Percentiles rank a stretch among this genome's conserved stretches.
Conservation (phyloP, 2,113 vertebrate species). For the Oceanites oceanicus region DNA sequence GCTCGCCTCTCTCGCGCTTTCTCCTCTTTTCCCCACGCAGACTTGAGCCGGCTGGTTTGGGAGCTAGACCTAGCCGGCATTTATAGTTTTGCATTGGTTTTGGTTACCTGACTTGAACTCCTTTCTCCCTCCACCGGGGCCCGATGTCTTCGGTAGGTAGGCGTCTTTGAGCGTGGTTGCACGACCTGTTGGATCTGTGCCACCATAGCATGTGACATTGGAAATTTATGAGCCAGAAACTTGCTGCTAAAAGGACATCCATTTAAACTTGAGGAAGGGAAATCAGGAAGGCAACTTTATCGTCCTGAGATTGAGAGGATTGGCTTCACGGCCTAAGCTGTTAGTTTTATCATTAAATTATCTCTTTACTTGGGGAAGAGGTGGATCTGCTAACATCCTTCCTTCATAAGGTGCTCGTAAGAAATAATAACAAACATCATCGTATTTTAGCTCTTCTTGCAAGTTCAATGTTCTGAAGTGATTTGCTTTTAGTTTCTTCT, state of each 20-base stretch:
- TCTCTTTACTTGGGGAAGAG: neutral
- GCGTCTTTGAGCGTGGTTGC: neutral
- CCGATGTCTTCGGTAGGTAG: neutral
- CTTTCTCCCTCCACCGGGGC: neutral
- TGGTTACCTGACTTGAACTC: neutral
- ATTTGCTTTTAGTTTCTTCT: neutral
- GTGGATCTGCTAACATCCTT: neutral
- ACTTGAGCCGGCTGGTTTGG: neutral
- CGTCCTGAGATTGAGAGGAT: neutral
- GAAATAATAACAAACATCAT: neutral
- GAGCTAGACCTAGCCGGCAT: neutral
- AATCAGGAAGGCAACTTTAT: neutral
- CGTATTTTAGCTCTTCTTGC: neutral
- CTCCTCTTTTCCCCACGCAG: neutral
- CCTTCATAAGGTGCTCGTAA: neutral
- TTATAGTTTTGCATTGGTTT: neutral
- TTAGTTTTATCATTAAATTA: neutral
- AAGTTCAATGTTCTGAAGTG: neutral
- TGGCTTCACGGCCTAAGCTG: neutral
- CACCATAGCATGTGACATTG: neutral
- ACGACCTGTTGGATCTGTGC: neutral
- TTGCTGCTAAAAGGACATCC: neutral
- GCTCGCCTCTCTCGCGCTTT: rapidly evolving
- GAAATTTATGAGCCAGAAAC: neutral
- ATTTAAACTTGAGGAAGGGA: neutral